Evolutionary conservation across 2,113 vertebrate species (phyloP).

Genomic region (Sisor rabdophorus): DNA sequence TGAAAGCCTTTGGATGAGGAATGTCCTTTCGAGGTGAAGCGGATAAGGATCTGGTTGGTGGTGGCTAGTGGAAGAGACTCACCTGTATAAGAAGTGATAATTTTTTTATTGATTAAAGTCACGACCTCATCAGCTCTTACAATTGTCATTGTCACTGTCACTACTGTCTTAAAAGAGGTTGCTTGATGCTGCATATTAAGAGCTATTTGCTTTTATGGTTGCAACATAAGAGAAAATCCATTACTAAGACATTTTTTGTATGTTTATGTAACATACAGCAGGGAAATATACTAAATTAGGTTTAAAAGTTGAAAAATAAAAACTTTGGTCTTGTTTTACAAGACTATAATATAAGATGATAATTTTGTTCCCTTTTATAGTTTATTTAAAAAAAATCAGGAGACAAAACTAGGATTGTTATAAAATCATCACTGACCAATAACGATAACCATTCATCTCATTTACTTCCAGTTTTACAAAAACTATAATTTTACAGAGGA

Average conservation of each 20-base stretch:
- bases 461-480: background rate
- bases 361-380: background rate
- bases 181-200: background rate
- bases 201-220: background rate
- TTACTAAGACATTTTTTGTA: background rate
- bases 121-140: background rate
- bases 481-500: background rate
- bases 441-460: no score
- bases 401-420: background rate
- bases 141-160: background rate
- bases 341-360: no score
- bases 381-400: background rate
- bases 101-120: background rate
- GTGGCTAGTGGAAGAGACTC: conserved; percentile 92
- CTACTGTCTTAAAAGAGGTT: background rate
- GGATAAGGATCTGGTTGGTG: conserved; percentile 94
- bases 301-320: no score
- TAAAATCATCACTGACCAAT: background rate
- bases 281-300: no score
- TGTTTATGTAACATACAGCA: background rate
- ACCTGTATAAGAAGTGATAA: conserved; percentile 65
- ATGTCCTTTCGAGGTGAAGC: conserved; percentile 91
- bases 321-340: no score
- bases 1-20: conserved; percentile 93
- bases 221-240: background rate